Conservation (phyloP, 2,797 vertebrate species). For the Urophycis tenuis region DNA sequence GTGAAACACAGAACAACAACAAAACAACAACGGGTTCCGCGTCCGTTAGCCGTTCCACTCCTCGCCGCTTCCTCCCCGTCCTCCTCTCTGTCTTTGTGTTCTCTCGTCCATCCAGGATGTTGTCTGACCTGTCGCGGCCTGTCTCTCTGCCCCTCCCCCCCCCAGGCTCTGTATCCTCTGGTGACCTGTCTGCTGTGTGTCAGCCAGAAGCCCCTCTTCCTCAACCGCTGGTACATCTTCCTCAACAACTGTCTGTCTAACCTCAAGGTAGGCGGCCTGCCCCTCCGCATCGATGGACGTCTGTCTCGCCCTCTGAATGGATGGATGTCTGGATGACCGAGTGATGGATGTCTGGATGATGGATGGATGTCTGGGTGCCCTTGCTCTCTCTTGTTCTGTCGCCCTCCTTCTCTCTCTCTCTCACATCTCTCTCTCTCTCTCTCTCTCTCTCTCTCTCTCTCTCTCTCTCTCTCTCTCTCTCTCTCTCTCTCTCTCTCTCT, state of each 20-base stretch:
- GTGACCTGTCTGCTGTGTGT: slow-evolving; percentile 97
- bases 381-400: no score
- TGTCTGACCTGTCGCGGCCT: background rate
- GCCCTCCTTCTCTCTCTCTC: background rate
- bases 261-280: slow-evolving; percentile 80
- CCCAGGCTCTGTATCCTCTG: slow-evolving; percentile 94
- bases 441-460: background rate
- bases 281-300: no score
- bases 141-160: slow-evolving; percentile 18
- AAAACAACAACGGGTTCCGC: background rate
- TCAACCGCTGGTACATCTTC: slow-evolving; percentile 97
- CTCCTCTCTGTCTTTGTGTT: slow-evolving; percentile 1
- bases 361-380: no score
- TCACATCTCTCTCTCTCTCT: no score
- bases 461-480: no score
- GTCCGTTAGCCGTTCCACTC: background rate
- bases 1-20: background rate
- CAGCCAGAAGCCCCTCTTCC: slow-evolving; percentile 97
- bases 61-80: slow-evolving; percentile 22
- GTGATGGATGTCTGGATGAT: no score
- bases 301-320: background rate
- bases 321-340: background rate
- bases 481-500: no score
- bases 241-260: slow-evolving; percentile 99
- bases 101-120: background rate